Evolutionary conservation across 1,140 invertebrate species (phyloP), one percentile per base, ranked within the genome.

Genomic region (Sogatella furcifera): DNA sequence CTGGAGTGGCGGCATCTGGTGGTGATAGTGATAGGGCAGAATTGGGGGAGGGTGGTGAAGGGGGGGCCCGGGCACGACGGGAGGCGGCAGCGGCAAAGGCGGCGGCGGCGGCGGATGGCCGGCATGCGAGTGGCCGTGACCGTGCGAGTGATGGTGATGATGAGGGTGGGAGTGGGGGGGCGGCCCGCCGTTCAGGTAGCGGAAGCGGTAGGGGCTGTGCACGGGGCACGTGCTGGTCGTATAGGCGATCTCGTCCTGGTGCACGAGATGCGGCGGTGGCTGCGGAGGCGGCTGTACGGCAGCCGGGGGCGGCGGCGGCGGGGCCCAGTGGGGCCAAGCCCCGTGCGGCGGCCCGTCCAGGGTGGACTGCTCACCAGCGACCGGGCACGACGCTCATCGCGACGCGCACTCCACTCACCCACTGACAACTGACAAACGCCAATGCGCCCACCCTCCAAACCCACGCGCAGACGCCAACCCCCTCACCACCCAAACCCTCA

Each of bases 171-270:
- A 65, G 76, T 74, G 74, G 64, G 75, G 79, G 46, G 79, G 77
- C 10, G 72, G 70, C 17, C 73, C 75, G 38, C 80, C 80, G 69
- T 82, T 82, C 52, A 75, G 74, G 67, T 77, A 79, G 64, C 80
- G 76, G 69, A 79, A 82, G 5, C 81, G 71, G 68, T 81, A 83
- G 0, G 81, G 81, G 63, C 81, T 83, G 69, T 84, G 81, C 55
- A 84, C 80, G 28, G 82, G 82, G 66, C 82, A 84, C 62, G 75
- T 65, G 57, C 55, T 60, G 19, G 44, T 49, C 19, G 52, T 53
- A 10, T 49, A 49, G 38, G 53, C 41, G 38, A 53, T 52, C 21
- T 60, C 59, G 19, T 60, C 46, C 21, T 60, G 55, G 10, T 54
- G 53, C 8, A 62, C 38, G 22, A 57, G 57, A 24, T 56, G 52